Conservation (phyloP, 2,797 vertebrate genomes). For the Poeciliopsis presidionis region DNA sequence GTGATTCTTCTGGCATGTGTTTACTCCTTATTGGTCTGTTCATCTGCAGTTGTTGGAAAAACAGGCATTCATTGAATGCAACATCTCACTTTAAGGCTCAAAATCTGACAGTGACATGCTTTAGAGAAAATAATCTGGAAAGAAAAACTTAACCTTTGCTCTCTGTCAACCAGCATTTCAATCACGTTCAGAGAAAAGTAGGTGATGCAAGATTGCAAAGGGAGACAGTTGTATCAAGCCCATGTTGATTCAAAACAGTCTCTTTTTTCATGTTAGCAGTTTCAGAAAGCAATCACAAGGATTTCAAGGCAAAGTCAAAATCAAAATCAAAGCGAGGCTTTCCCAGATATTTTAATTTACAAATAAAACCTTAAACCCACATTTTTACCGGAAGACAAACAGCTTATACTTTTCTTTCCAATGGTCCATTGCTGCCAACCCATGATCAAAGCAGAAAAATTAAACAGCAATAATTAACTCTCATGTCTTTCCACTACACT, state of each 20-base stretch:
- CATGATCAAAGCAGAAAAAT: background rate
- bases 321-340: background rate
- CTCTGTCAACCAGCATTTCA: background rate
- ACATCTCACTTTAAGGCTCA: background rate
- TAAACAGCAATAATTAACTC: background rate
- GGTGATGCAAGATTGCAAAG: background rate
- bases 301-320: background rate
- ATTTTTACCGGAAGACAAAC: background rate
- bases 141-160: background rate
- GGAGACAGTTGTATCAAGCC: background rate
- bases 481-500: background rate
- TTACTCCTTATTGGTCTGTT: background rate
- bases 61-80: background rate
- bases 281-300: background rate
- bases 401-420: background rate
- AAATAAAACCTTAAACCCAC: background rate
- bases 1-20: background rate
- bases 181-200: background rate
- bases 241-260: background rate
- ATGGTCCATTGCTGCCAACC: background rate
- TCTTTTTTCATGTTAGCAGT: background rate
- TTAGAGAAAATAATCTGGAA: background rate
- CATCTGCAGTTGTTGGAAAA: background rate
- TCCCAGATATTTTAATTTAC: background rate
- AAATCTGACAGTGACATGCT: background rate